These are phyloP conservation scores for Pangasius krempfi DNA, from an alignment of 2,797 vertebrate species.

Conservation along the genomic window DNA sequence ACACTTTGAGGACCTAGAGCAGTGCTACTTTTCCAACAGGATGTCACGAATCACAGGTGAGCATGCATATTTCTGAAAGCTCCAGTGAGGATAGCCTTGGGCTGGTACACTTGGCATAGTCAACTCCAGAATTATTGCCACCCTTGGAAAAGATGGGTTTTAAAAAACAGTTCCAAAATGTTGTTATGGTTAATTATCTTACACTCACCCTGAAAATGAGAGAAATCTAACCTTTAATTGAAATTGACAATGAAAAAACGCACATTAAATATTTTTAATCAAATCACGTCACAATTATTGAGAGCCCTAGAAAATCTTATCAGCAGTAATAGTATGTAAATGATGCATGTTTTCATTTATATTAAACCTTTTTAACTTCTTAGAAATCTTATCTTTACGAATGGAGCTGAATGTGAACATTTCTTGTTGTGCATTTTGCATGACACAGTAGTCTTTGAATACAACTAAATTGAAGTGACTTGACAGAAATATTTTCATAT, in stretches of 20 bases:
- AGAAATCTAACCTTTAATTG: background rate
- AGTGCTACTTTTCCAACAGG: conserved; percentile 98
- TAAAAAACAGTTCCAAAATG: background rate
- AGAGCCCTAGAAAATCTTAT: background rate
- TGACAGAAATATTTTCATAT: no score
- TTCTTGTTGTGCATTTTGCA: no score
- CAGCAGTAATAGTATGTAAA: background rate
- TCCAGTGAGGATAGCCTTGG: background rate
- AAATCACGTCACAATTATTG: background rate
- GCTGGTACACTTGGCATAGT: background rate
- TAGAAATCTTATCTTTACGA: background rate
- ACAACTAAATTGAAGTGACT: no score
- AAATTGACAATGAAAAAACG: background rate
- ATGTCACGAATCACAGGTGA: conserved; percentile 95
- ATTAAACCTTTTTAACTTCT: background rate
- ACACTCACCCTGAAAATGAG: background rate
- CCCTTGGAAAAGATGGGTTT: background rate
- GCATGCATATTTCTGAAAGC: background rate
- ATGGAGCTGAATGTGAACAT: no score
- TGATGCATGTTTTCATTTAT: background rate
- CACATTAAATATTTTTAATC: background rate
- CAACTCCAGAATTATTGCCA: background rate
- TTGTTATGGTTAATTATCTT: background rate
- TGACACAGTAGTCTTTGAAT: no score
- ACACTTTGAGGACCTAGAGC: conserved; percentile 97